phyloP scores from a whole-genome alignment of 2,797 vertebrate genomes.

The Cuculus canorus region DNA sequence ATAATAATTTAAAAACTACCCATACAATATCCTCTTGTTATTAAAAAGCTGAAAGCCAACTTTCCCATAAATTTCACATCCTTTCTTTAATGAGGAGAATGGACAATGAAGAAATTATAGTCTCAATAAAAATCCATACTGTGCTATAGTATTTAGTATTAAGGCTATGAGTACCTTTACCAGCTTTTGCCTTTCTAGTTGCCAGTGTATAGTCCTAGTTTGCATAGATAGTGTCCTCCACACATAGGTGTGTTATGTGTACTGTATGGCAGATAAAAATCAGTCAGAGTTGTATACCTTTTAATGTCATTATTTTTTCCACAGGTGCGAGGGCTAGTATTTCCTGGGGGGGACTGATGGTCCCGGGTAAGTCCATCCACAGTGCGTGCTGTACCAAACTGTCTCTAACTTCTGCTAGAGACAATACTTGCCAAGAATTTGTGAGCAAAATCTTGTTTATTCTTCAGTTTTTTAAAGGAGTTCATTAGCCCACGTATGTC shows the following conservation, averaged over 20 bases:
- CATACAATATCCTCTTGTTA: neutral
- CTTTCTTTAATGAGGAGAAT: neutral
- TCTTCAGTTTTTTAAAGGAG: neutral
- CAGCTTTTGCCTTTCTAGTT: neutral
- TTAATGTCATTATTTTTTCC: neutral
- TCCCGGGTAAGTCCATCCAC: neutral
- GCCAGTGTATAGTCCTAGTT: neutral
- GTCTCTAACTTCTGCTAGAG: neutral
- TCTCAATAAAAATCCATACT: neutral
- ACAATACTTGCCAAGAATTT: neutral
- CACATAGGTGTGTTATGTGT: neutral
- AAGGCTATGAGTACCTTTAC: neutral
- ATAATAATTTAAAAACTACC: neutral
- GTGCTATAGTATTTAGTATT: neutral
- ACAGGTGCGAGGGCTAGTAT: neutral
- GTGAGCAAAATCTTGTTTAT: neutral
- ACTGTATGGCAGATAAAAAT: neutral
- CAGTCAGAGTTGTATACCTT: neutral
- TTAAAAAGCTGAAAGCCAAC: neutral
- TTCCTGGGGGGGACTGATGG: neutral
- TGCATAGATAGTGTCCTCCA: neutral
- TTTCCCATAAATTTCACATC: neutral
- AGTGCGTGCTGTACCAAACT: neutral
- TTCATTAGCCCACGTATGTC: neutral
- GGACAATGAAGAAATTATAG: neutral